Evolutionary conservation across 92 coral and sea anemone genomes (phyloP).

Genomic region (Phymanthus crucifer): DNA sequence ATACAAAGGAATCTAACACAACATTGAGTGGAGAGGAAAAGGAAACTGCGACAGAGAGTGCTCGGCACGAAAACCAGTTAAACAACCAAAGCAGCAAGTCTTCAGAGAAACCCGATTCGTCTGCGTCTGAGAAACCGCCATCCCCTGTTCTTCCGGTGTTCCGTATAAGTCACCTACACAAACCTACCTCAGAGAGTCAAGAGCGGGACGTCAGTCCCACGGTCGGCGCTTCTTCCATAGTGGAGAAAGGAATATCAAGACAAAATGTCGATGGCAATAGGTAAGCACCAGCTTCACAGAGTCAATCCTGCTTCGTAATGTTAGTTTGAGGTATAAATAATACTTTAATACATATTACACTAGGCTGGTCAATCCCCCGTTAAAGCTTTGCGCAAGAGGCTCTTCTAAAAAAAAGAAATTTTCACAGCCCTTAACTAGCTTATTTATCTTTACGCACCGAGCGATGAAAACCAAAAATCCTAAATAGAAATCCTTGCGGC

Average conservation of each 20-base stretch:
- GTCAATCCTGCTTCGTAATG: too few species aligned
- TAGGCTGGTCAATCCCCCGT: too few species aligned
- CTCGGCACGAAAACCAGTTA: not conserved
- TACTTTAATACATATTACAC: too few species aligned
- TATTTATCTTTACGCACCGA: too few species aligned
- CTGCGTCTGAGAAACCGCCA: not conserved
- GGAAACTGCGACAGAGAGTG: not conserved
- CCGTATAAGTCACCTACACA: constrained; percentile 17
- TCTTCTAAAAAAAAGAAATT: too few species aligned
- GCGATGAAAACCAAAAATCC: too few species aligned
- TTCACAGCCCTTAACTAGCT: too few species aligned
- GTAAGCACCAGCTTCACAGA: not conserved
- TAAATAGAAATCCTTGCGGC: too few species aligned
- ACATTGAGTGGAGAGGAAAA: not conserved
- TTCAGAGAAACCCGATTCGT: not conserved
- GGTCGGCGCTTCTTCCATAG: not conserved
- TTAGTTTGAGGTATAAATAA: too few species aligned
- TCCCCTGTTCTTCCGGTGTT: constrained; percentile 13
- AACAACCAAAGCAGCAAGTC: not conserved
- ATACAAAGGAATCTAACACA: not conserved
- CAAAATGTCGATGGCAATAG: constrained; percentile 19
- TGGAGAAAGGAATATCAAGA: constrained; percentile 26
- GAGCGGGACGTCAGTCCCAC: not conserved
- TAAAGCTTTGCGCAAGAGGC: too few species aligned
- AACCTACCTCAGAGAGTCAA: not conserved